These are phyloP conservation scores for Parnassius glacialis DNA, from an alignment of 2,888 invertebrate species.

Conservation along the genomic window DNA sequence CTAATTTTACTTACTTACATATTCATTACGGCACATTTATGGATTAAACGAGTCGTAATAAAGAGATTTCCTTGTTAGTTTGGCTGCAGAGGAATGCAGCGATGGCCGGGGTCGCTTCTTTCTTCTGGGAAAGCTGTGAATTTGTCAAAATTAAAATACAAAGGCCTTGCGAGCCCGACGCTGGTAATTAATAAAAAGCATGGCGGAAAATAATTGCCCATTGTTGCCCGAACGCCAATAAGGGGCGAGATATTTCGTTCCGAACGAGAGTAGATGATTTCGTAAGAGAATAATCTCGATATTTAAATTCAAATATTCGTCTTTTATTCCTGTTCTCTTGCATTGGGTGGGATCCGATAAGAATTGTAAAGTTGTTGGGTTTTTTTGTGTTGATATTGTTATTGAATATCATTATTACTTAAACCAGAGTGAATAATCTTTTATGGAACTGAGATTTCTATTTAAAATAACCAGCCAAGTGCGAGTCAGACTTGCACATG, in stretches of 20 bases:
- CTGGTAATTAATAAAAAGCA: constrained; percentile 69
- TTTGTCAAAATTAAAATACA: constrained; percentile 75
- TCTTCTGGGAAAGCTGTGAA: constrained; percentile 62
- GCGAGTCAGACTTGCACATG: no score
- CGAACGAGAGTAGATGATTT: constrained; percentile 22
- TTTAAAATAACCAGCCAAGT: no score
- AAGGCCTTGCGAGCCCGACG: constrained; percentile 54
- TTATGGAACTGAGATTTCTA: no score
- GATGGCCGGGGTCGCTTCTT: constrained; percentile 34
- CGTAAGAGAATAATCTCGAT: constrained; percentile 25
- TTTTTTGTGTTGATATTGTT: constrained; percentile 17
- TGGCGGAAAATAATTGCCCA: constrained; percentile 66
- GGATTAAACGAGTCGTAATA: constrained; percentile 43
- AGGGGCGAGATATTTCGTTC: constrained; percentile 28
- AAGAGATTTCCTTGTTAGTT: constrained; percentile 49
- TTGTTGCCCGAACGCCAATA: constrained; percentile 49
- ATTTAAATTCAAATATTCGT: constrained; percentile 25
- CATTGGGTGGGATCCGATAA: constrained; percentile 12
- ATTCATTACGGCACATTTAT: constrained; percentile 46
- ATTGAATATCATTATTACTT: constrained; percentile 12
- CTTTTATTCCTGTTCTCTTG: constrained; percentile 18
- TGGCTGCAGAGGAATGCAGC: constrained; percentile 31
- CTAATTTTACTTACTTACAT: constrained; percentile 43
- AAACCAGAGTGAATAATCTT: not conserved
- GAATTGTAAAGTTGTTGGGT: constrained; percentile 10